A percentile compares a stretch with the other conserved stretches of the same genome.
phyloP scores from a whole-genome alignment of 2,797 vertebrate genomes.

The Petrocephalus schoutedeni region DNA sequence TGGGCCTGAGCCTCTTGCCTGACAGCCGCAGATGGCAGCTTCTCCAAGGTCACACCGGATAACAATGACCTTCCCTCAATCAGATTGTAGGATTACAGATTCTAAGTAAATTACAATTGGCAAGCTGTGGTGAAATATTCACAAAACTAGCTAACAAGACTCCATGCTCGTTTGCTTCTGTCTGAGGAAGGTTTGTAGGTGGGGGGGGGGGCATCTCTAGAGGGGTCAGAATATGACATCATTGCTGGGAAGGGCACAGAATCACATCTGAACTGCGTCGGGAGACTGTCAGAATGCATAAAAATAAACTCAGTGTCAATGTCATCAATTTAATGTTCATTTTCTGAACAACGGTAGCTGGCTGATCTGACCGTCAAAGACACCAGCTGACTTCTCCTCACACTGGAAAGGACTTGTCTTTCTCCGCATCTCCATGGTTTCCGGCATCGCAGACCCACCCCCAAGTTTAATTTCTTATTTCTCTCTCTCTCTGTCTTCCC shows the following conservation, averaged over 20 bases:
- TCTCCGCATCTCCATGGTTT: constrained; percentile 45
- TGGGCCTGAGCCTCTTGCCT: constrained; percentile 39
- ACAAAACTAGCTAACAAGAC: constrained; percentile 45
- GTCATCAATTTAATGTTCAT: neutral
- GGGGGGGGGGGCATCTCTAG: neutral
- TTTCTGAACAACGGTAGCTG: neutral
- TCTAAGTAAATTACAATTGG: constrained; percentile 80
- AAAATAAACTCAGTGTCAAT: neutral
- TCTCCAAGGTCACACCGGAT: constrained; percentile 78
- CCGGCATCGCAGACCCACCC: neutral
- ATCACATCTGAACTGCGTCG: neutral
- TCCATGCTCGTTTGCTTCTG: constrained; percentile 40
- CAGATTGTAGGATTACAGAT: constrained; percentile 82
- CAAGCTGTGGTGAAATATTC: constrained; percentile 68
- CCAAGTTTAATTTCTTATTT: neutral
- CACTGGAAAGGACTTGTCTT: neutral
- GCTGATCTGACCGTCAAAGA: neutral
- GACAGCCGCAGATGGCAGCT: constrained; percentile 58
- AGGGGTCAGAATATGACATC: neutral
- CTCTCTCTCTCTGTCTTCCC: constrained; percentile 34
- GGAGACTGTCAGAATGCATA: neutral
- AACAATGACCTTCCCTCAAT: constrained; percentile 72
- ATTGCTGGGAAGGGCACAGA: neutral
- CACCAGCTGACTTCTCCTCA: neutral
- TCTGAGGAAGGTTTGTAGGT: constrained; percentile 11